Conservation (phyloP, 1,140 invertebrate genomes). For the Phymorhynchus buccinoides region DNA sequence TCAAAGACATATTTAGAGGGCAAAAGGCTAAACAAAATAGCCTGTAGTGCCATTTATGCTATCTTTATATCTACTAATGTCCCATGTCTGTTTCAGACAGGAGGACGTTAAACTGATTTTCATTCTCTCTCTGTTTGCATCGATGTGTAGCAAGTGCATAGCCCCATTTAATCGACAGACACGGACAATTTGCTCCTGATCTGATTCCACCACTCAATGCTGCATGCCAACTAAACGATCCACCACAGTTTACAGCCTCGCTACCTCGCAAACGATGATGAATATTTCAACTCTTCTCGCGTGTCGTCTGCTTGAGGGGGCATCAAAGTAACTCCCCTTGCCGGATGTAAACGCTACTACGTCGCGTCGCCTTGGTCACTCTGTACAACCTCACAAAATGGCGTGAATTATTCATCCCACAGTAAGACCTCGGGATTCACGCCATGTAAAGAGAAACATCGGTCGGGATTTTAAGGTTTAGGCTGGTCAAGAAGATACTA, state of each 20-base stretch:
- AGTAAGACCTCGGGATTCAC: background rate
- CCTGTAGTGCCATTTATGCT: no score
- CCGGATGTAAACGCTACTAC: conserved; percentile 33
- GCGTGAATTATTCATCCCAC: conserved; percentile 17
- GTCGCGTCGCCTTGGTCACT: conserved; percentile 32
- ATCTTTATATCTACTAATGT: no score
- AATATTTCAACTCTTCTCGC: conserved; percentile 1
- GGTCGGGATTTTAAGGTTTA: background rate
- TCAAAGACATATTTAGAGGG: no score
- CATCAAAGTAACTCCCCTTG: conserved; percentile 20
- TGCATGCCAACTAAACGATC: background rate
- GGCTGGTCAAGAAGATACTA: background rate
- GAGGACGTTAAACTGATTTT: no score
- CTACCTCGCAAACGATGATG: background rate
- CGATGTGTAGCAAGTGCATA: no score
- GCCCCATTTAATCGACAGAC: no score
- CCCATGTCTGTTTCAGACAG: no score
- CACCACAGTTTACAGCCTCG: background rate
- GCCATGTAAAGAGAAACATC: background rate
- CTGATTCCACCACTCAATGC: background rate
- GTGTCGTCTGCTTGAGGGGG: background rate
- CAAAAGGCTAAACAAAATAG: no score
- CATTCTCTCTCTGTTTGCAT: no score
- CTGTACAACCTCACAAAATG: conserved; percentile 25
- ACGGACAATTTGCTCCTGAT: background rate